Base-by-base conservation (phyloP, 1,140 invertebrate species). In the Sinella curviseta region DNA sequence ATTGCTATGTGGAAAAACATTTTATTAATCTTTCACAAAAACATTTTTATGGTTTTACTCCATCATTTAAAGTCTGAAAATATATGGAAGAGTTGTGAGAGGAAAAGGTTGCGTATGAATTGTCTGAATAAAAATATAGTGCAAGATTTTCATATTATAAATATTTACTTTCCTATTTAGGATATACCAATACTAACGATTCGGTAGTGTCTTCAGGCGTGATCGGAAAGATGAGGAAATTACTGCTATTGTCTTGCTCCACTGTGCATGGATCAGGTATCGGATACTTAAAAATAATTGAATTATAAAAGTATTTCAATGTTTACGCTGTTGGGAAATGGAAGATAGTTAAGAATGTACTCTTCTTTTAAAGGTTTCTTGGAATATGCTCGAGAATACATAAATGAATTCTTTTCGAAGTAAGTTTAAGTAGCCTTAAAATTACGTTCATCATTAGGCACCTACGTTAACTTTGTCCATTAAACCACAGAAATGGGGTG, bases 201-300 rank as follows among this genome's bases (percentile, higher is more conserved):
- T n/a, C n/a, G n/a, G n/a, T n/a, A n/a, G n/a, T n/a, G n/a, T 48
- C 39, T 48, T 12, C 39, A 20, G 39, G 20, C 8, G 20, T 12
- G 20, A 20, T 48, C 39, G 39, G 39, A 12, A 48, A 48, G 20
- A 84, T 85, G 84, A 84, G 88, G 74, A 88, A 90, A 85, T 85
- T 93, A 24, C 85, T 93, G 33, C 86, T 94, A 73, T 86, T 94
- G 1, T 93, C 92, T 17, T 92, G 90, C 77, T 93, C 92, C 4
- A 91, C 89, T 55, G 86, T 92, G 28, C 89, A 93, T 87, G 92
- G 92, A 14, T 88, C 88, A 85, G 89, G 39, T 48, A 20, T n/a
- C n/a, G 20, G 39, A 12, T 48, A 20, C 39, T 12, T 48, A 48
- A 48, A 12, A 20, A 12, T 20, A 8, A 20, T 8, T 48, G 39